Percentiles rank a stretch among this genome's conserved stretches.
These are phyloP conservation scores for Enteromius argenteus DNA, from an alignment of 2,797 vertebrate genomes.

Conservation along the genomic window DNA sequence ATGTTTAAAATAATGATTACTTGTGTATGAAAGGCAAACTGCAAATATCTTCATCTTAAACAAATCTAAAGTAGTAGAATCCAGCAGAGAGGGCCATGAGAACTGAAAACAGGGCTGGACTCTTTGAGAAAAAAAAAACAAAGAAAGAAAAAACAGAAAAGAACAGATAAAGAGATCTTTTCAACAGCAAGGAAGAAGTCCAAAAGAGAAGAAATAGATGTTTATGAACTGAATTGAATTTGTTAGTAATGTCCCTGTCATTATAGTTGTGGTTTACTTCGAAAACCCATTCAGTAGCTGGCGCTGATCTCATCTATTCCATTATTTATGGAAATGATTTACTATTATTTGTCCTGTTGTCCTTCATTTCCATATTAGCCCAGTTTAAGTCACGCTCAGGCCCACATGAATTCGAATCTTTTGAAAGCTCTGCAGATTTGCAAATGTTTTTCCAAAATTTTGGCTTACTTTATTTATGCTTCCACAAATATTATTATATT, in stretches of 20 bases:
- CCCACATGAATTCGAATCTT: neutral
- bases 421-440: neutral
- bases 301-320: neutral
- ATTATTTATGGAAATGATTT: neutral
- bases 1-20: conserved; percentile 43
- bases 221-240: neutral
- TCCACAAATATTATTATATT: neutral
- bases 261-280: neutral
- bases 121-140: neutral
- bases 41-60: conserved; percentile 44
- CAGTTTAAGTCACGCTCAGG: neutral
- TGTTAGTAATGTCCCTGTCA: neutral
- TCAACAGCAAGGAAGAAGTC: neutral
- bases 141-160: neutral
- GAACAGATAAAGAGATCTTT: conserved; percentile 8
- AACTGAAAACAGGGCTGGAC: conserved; percentile 23
- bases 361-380: neutral
- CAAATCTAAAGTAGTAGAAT: conserved; percentile 15
- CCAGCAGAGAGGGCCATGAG: conserved; percentile 50
- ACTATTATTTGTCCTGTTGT: too few species aligned
- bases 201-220: conserved; percentile 1
- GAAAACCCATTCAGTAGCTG: neutral
- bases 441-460: neutral
- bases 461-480: neutral
- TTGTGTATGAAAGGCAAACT: conserved; percentile 35